phyloP scores from a whole-genome alignment of 1,140 invertebrate genomes.

The Cydia fagiglandana region DNA sequence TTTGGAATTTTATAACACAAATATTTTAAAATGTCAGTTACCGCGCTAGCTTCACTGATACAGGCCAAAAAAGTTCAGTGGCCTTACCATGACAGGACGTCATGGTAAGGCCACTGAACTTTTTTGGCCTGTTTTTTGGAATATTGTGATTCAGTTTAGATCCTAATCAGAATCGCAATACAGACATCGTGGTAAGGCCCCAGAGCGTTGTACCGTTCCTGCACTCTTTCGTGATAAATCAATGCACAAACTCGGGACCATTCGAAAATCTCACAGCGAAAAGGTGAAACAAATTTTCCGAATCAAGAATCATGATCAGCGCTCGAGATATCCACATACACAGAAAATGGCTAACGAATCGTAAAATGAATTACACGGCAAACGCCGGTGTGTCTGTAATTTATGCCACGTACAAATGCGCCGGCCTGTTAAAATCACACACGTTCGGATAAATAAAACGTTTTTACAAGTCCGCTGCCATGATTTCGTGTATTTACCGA shows the following conservation, averaged over 20 bases:
- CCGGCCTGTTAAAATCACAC: constrained; percentile 37
- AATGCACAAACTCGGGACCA: neutral
- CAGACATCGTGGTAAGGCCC: too few relatives aligned
- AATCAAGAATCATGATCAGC: constrained; percentile 26
- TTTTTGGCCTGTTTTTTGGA: too few relatives aligned
- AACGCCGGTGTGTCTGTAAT: constrained; percentile 39
- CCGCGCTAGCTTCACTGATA: neutral
- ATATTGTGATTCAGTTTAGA: too few relatives aligned
- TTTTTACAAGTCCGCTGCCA: constrained; percentile 20
- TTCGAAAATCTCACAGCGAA: constrained; percentile 23
- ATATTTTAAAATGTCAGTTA: neutral
- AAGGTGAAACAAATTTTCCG: constrained; percentile 20
- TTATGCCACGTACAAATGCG: constrained; percentile 40
- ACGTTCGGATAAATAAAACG: constrained; percentile 32
- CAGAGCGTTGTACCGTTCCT: neutral
- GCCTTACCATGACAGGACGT: too few relatives aligned
- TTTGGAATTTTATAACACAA: neutral
- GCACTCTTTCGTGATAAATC: neutral
- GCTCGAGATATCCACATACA: constrained; percentile 21
- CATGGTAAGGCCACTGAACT: too few relatives aligned
- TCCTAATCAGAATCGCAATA: too few relatives aligned
- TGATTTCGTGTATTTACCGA: constrained; percentile 26
- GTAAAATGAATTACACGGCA: constrained; percentile 48
- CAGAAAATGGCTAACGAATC: constrained; percentile 45
- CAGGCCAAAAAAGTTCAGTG: neutral